Percentiles rank a stretch among this genome's conserved stretches.
Evolutionary conservation across 2,888 invertebrate genomes (phyloP).

Genomic region (Drosophila bunnanda): DNA sequence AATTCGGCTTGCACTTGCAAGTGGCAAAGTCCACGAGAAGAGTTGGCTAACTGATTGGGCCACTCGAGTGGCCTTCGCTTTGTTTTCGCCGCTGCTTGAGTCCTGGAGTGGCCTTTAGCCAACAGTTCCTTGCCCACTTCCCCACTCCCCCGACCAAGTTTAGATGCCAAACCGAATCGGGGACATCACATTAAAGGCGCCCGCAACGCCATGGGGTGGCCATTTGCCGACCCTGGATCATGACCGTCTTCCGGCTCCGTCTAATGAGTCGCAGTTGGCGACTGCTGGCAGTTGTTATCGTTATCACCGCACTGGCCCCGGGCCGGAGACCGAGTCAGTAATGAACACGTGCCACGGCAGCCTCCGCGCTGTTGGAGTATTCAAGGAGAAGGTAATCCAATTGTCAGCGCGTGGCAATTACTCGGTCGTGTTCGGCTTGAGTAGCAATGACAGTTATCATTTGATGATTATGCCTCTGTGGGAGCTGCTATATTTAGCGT

Average conservation of each 20-base stretch:
- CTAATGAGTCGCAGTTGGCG: conserved; percentile 25
- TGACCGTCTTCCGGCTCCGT: conserved; percentile 7
- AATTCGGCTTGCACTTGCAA: conserved; percentile 60
- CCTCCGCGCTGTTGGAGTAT: conserved; percentile 15
- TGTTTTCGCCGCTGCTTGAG: conserved; percentile 38
- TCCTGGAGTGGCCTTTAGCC: conserved; percentile 52
- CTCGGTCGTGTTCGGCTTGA: conserved; percentile 11
- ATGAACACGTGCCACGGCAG: conserved; percentile 56
- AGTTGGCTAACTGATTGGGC: conserved; percentile 43
- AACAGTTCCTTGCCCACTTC: conserved; percentile 3
- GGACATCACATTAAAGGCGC: conserved; percentile 28
- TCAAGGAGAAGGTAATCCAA: conserved; percentile 5
- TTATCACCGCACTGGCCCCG: conserved; percentile 20
- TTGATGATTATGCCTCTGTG: conserved; percentile 3
- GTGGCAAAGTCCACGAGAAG: conserved; percentile 24
- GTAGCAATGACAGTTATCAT: conserved; percentile 10
- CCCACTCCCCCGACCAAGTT: conserved; percentile 17
- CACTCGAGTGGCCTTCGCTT: conserved; percentile 36
- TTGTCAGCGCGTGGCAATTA: conserved; percentile 41
- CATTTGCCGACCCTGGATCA: conserved; percentile 7
- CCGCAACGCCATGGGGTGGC: conserved; percentile 10
- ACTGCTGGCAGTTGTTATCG: conserved; percentile 40
- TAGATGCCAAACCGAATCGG: conserved; percentile 31
- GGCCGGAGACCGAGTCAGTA: conserved; percentile 41
- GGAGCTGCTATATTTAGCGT: background rate